These are phyloP conservation scores for Ormyrus pomaceus DNA, from an alignment of 2,888 invertebrate genomes.

Conservation along the genomic window DNA sequence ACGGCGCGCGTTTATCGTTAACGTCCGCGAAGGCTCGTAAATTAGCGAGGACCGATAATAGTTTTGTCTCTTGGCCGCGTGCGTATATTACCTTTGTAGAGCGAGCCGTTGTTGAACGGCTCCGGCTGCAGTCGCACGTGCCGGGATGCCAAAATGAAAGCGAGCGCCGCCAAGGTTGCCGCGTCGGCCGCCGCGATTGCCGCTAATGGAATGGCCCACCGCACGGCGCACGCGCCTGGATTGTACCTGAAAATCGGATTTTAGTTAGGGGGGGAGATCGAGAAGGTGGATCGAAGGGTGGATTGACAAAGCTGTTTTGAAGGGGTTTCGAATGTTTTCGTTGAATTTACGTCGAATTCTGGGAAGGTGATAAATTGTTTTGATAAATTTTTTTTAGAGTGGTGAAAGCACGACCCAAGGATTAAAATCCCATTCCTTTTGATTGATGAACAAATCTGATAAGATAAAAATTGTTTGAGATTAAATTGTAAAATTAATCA, in stretches of 20 bases:
- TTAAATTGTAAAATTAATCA: too few relatives aligned
- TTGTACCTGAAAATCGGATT: constrained; percentile 70
- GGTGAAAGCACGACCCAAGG: too few relatives aligned
- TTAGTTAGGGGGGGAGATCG: too few relatives aligned
- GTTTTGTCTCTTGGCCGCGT: not conserved
- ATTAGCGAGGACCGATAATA: constrained; percentile 3
- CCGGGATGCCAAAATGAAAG: constrained; percentile 93
- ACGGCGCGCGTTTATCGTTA: constrained; percentile 1
- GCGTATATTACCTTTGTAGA: constrained; percentile 79
- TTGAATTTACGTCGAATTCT: too few relatives aligned
- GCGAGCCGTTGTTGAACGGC: constrained; percentile 81
- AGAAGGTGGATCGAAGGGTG: too few relatives aligned
- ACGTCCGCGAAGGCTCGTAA: constrained; percentile 4
- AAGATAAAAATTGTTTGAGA: too few relatives aligned
- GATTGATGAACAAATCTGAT: too few relatives aligned
- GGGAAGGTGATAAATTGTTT: too few relatives aligned
- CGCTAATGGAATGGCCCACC: constrained; percentile 96
- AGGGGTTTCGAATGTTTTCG: too few relatives aligned
- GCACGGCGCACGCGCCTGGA: constrained; percentile 89
- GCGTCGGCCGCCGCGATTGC: constrained; percentile 93
- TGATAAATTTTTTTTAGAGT: too few relatives aligned
- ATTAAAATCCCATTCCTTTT: too few relatives aligned
- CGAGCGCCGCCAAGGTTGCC: constrained; percentile 89
- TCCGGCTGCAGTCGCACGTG: constrained; percentile 92
- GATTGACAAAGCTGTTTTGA: too few relatives aligned